Evolutionary conservation across 2,888 invertebrate genomes (phyloP).

Genomic region (Parnassius mnemosyne): DNA sequence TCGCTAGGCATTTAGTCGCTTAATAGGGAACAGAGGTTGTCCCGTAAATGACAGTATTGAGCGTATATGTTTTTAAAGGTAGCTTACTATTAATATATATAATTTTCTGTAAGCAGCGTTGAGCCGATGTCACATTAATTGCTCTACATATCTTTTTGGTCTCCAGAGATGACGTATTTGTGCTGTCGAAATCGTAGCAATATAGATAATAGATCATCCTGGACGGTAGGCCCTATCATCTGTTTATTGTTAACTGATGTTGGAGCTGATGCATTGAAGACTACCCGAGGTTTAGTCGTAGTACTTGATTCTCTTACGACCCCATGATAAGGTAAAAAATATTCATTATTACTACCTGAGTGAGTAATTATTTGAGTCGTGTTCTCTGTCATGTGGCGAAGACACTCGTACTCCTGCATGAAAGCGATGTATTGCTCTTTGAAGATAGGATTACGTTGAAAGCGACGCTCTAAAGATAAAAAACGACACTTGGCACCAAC

Average conservation of each 20-base stretch:
- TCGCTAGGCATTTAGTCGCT: too few relatives aligned
- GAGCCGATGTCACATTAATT: too few relatives aligned
- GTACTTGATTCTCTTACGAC: conserved; percentile 21
- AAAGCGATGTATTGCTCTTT: conserved; percentile 9
- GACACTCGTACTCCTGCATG: conserved; percentile 27
- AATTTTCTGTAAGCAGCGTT: too few relatives aligned
- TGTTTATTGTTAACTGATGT: conserved; percentile 28
- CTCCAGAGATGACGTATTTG: too few relatives aligned
- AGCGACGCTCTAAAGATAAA: too few relatives aligned
- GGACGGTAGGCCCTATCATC: conserved; percentile 25
- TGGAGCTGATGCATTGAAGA: conserved; percentile 27
- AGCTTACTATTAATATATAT: too few relatives aligned
- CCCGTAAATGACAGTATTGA: too few relatives aligned
- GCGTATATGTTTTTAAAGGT: too few relatives aligned
- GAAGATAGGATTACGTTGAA: too few relatives aligned
- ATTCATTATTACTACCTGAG: not conserved
- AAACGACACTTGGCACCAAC: too few relatives aligned
- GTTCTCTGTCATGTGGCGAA: conserved; percentile 27
- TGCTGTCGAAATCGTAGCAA: conserved; percentile 23
- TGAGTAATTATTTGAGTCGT: not conserved
- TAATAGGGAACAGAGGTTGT: too few relatives aligned
- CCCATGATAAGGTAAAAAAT: conserved; percentile 17
- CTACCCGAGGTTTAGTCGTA: conserved; percentile 25
- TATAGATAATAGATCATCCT: conserved; percentile 27
- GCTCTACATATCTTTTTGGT: too few relatives aligned